phyloP scores from a whole-genome alignment of 2,113 vertebrate species.

The Sturnus vulgaris region DNA sequence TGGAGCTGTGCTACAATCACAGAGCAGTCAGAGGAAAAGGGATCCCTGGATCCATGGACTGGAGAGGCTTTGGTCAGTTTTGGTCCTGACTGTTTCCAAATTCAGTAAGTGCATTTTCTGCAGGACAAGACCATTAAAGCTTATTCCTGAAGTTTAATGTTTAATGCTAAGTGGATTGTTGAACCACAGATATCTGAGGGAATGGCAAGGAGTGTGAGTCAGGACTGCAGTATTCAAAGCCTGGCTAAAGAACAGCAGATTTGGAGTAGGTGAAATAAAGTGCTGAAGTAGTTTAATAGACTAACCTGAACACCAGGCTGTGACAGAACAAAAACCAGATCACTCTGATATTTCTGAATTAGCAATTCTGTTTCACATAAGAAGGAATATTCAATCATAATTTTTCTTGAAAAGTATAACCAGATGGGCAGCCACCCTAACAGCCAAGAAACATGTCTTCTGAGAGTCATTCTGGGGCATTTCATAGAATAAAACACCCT shows the following conservation, averaged over 20 bases:
- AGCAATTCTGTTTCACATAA: constrained; percentile 63
- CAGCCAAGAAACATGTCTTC: constrained; percentile 53
- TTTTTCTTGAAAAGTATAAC: constrained; percentile 65
- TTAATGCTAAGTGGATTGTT: constrained; percentile 17
- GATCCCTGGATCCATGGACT: neutral
- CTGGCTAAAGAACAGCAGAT: constrained; percentile 21
- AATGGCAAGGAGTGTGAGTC: neutral
- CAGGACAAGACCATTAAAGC: neutral
- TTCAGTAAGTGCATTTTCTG: neutral
- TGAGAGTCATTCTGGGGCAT: constrained; percentile 41
- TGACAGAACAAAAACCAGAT: constrained; percentile 69
- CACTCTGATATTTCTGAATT: constrained; percentile 64
- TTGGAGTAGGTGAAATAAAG: constrained; percentile 34
- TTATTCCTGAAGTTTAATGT: neutral
- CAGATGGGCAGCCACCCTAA: constrained; percentile 57
- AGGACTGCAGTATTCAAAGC: neutral
- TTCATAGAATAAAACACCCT: constrained; percentile 33
- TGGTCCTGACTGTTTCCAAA: neutral
- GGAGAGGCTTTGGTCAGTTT: neutral
- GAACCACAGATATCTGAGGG: neutral
- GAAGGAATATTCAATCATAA: constrained; percentile 59
- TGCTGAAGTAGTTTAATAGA: constrained; percentile 55
- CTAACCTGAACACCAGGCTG: constrained; percentile 54
- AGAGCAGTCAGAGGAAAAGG: neutral
- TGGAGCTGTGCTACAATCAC: neutral